Base-by-base conservation (phyloP, 2,888 invertebrate genomes). In the Drosophila nr. perissopoda region DNA sequence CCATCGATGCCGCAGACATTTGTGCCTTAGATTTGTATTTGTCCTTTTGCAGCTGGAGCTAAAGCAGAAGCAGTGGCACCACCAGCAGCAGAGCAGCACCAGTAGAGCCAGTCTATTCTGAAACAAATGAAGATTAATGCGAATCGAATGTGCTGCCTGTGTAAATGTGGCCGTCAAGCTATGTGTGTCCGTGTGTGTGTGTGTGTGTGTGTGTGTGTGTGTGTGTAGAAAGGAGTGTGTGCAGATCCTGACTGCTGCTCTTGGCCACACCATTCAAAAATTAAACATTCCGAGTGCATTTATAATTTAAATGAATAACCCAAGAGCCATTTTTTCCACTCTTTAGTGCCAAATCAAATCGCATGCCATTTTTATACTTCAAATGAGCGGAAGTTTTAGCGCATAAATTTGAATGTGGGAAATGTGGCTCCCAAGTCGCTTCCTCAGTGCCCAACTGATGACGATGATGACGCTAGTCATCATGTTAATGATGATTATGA, bases 261-360 rank as follows among this genome's bases (percentile, higher is more conserved):
- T 42, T 68, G 48, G 84, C 74, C 78, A 78, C 80, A 78, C 86
- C 74, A 90, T 87, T 89, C 90, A 87, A 87, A 90, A 87, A 87
- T 87, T 87, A 87, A 87, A 90, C 87, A 88, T 90, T 86, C 87
- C 89, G 91, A 90, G 82, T 87, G 87, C 91, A 87, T 90, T 90
- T 87, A 87, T 87, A 90, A 87, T 90, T 87, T 90, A 90, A 87
- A 87, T 87, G 87, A 87, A 87, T 86, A 90, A 90, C 89, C 90
- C 83, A 59, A 73, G 52, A 53, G 45, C 51, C n/a, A 65, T 36
- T 70, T n/a, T 52, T 53, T 29, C 10, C 58, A n/a, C 54, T 48
- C 58, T 56, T 42, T 53, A 61, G 65, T 69, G 56, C 21, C 60
- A 80, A 78, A 82, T 82, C 82, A 80, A 80, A 80, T 74, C 76